Evolutionary conservation across 2,888 invertebrate species (phyloP).

Genomic region (Diabrotica balteata): DNA sequence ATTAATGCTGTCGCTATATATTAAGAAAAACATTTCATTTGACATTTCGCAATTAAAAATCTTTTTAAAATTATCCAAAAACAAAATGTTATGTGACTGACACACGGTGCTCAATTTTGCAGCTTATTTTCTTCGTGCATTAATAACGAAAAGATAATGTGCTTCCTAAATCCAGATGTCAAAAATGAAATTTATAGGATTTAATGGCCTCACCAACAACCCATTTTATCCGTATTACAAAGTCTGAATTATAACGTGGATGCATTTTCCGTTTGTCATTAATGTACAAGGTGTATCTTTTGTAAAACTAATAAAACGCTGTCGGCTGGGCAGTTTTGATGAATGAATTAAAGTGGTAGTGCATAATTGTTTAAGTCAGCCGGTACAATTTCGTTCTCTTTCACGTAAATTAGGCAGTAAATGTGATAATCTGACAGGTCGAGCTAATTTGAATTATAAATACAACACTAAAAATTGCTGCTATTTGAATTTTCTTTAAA

Average conservation of each 20-base stretch:
- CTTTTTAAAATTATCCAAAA: too few relatives aligned
- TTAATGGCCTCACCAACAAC: constrained; percentile 8
- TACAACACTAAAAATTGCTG: too few relatives aligned
- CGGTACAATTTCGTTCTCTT: too few relatives aligned
- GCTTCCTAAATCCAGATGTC: constrained; percentile 5
- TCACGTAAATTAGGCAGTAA: too few relatives aligned
- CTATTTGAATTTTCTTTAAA: too few relatives aligned
- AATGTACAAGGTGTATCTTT: constrained; percentile 42
- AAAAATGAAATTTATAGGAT: constrained; percentile 20
- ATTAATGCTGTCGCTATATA: too few relatives aligned
- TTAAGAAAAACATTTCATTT: too few relatives aligned
- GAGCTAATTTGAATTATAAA: too few relatives aligned
- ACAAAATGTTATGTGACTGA: too few relatives aligned
- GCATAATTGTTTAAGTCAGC: too few relatives aligned
- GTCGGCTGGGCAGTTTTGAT: constrained; percentile 19
- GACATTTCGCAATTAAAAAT: too few relatives aligned
- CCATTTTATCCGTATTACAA: constrained; percentile 30
- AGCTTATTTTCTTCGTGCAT: not conserved
- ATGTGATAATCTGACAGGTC: too few relatives aligned
- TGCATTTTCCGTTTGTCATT: constrained; percentile 53
- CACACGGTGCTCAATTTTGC: not conserved
- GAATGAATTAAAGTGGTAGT: not conserved
- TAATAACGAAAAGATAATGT: constrained; percentile 6
- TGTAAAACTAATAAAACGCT: constrained; percentile 34
- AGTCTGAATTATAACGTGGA: constrained; percentile 55